Evolutionary conservation across 2,888 invertebrate species (phyloP), one percentile per base, ranked within the genome.

Genomic region (Hylaea fasciaria): DNA sequence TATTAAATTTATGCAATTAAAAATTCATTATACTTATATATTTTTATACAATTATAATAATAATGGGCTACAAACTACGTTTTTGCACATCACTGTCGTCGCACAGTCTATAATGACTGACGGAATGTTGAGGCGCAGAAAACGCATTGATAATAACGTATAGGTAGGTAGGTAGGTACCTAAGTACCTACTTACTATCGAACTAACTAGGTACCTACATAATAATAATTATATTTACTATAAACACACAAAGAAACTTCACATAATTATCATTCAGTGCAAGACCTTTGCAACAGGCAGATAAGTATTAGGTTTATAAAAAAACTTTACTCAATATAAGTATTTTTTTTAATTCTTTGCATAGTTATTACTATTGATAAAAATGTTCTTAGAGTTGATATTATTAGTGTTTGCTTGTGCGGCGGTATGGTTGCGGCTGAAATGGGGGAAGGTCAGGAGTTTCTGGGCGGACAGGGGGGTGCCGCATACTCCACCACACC

Each of bases 391-490:
- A 2, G 14, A 10, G 10, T 28, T 46, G 14, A 10, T 54, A 3
- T n/a, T 29, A 16, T 1, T 58, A 3, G n/a, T 64, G 2, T 1
- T 57, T n/a, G 7, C 60, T 4, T 56, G 46, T 40, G 8, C 62
- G 0, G 22, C 61, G 10, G 28, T 40, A 0, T 75, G 70, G 73
- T 8, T 65, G 8, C 51, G 54, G 45, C 5, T 72, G 11, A 63
- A 64, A 37, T 81, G 80, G 81, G 35, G 50, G 4, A 62, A 49
- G 4, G 65, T 78, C 32, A 70, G 62, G 16, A 58, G 32, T 0
- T 80, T 70, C 58, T 85, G 84, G 84, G 64, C 68, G 0, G 63
- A 72, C 10, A 73, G 73, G 1, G 74, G 74, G 0, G 82, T 85
- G 2, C 79, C 79, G 0, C 72, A 77, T 46, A 32, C 64, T 1